These are phyloP conservation scores for Brachionus rubens DNA, from an alignment of 1,140 invertebrate genomes.

Conservation along the genomic window DNA sequence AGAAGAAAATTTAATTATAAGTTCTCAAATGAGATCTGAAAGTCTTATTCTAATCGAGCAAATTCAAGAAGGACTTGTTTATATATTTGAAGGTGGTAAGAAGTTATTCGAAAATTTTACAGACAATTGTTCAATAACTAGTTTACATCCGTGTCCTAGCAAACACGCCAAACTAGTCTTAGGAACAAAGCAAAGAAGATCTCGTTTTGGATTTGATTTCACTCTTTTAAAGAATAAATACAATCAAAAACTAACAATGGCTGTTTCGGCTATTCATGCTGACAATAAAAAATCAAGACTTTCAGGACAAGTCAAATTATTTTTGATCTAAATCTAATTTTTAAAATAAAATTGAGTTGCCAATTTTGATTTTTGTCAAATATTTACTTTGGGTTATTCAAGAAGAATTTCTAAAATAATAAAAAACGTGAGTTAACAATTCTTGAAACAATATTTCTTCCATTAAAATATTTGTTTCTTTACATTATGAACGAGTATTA, in stretches of 20 bases:
- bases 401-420: too few species aligned
- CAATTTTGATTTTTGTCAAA: too few species aligned
- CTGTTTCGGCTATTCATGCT: conserved; percentile 9
- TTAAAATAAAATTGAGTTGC: too few species aligned
- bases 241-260: background rate
- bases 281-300: background rate
- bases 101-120: background rate
- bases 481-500: too few species aligned
- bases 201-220: conserved; percentile 40
- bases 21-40: conserved; percentile 49
- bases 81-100: conserved; percentile 19
- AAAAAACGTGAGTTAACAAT: too few species aligned
- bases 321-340: too few species aligned
- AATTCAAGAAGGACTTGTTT: conserved; percentile 27
- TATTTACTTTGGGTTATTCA: too few species aligned
- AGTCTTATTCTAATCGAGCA: background rate
- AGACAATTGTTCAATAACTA: background rate
- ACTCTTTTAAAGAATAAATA: background rate
- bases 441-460: too few species aligned
- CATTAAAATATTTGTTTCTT: too few species aligned
- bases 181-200: background rate
- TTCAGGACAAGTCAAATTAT: background rate
- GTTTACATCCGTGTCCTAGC: background rate
- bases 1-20: conserved; percentile 51
- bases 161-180: background rate